Evolutionary conservation across 2,888 invertebrate species (phyloP).

Genomic region (Sminthurides aquaticus): DNA sequence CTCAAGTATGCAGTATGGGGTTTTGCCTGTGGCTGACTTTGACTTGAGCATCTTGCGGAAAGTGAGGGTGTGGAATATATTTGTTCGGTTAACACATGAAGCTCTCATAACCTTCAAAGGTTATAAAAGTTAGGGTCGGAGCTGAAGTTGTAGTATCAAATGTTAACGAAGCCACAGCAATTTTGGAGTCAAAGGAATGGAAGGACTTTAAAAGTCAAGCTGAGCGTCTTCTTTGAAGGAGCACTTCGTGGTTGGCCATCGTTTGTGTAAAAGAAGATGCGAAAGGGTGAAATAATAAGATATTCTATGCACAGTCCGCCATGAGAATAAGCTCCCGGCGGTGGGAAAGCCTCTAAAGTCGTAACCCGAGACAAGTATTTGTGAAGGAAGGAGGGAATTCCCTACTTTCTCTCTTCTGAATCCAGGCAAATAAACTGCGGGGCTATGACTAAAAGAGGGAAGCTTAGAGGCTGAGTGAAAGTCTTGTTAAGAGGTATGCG

Average conservation of each 20-base stretch:
- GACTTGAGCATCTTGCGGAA: too few relatives aligned
- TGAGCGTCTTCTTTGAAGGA: neutral
- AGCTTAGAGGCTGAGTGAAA: too few relatives aligned
- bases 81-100: too few relatives aligned
- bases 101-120: neutral
- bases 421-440: neutral
- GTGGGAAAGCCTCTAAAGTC: neutral
- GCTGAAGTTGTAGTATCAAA: neutral
- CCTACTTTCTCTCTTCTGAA: neutral
- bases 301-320: neutral
- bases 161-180: neutral
- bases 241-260: neutral
- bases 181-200: neutral
- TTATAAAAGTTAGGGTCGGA: neutral
- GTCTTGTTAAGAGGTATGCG: too few relatives aligned
- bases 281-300: neutral
- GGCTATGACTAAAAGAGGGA: too few relatives aligned
- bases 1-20: too few relatives aligned
- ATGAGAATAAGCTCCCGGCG: neutral
- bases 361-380: neutral
- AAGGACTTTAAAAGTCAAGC: neutral
- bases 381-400: neutral
- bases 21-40: neutral
- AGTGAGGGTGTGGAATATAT: too few relatives aligned
- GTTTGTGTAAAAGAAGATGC: neutral